Base-by-base conservation (phyloP, 37 sponge, comb jelly and placozoan species). In the Dysidea cf. avara region DNA sequence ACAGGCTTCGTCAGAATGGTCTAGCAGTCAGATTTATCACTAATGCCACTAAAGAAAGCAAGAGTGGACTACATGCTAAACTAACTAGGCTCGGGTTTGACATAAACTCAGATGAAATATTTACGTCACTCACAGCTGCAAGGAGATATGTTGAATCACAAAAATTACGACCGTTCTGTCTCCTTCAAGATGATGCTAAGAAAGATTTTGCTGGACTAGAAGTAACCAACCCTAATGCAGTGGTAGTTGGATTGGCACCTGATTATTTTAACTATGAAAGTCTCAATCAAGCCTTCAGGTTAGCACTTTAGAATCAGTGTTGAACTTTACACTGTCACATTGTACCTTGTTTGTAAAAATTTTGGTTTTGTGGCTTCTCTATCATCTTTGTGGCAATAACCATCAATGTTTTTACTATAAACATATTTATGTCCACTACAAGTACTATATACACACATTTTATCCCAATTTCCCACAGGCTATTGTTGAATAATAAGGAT, bases 201-300 rank as follows among this genome's bases (percentile, higher is more conserved):
- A 79, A 83, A 51, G 89, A 88, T 58, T 83, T 88, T 54, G 53
- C 26, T 21, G 89, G 80, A 2, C 39, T 76, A 7, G 54, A 75
- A 20, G 34, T 40, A 3, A 16, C 52, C 20, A 6, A 79, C 17
- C 76, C 72, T 7, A 53, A 84, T 69, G 69, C 76, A 39, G 85
- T 89, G 0, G 76, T 89, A 28, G 81, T 89, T 21, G 90, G 85
- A 24, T 72, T 89, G 39, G 80, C 90, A 24, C 90, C 90, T 2
- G 29, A n/a, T 33, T 7, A 2, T 12, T 68, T 84, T 49, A 36
- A 72, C 61, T 79, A 89, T 54, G 28, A 66, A 17, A 1, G 38
- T 33, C 74, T 89, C 60, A 89, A 79, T 70, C 20, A 35, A 25
- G 90, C 90, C 24, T 89, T 89, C 73, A 75, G 81, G 85, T 89